Evolutionary conservation across 2,888 invertebrate species (phyloP).

Genomic region (Cheiracanthium punctorium): DNA sequence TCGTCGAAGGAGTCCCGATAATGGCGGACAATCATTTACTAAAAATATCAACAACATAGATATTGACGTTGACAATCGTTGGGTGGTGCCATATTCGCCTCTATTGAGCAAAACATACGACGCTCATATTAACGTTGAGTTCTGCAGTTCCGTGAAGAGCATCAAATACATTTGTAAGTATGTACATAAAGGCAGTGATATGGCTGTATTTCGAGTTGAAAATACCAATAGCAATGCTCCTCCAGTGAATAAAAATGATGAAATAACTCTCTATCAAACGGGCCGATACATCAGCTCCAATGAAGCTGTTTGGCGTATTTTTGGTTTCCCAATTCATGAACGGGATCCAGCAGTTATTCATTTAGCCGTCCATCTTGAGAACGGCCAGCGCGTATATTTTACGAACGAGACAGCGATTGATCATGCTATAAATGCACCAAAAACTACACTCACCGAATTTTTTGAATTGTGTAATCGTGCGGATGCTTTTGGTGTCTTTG

Average conservation of each 20-base stretch:
- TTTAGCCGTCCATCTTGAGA: constrained; percentile 9
- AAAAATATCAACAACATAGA: constrained; percentile 17
- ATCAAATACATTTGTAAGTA: neutral
- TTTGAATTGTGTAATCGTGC: no score
- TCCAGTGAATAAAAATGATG: constrained; percentile 68
- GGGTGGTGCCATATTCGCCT: neutral
- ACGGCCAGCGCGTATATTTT: neutral
- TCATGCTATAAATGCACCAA: no score
- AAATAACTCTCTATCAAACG: constrained; percentile 74
- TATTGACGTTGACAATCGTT: constrained; percentile 13
- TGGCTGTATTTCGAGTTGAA: neutral
- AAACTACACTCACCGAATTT: no score
- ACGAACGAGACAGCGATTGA: no score
- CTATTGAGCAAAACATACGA: neutral
- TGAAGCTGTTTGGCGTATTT: constrained; percentile 72
- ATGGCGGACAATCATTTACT: constrained; percentile 31
- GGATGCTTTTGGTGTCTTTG: no score
- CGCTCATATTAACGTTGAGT: neutral
- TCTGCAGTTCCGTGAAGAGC: neutral
- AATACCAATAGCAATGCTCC: neutral
- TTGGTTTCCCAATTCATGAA: constrained; percentile 72
- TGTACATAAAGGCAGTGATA: neutral
- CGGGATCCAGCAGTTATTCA: constrained; percentile 70
- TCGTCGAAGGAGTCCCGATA: constrained; percentile 33
- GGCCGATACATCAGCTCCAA: constrained; percentile 72